Evolutionary conservation across 2,797 vertebrate genomes (phyloP).

Genomic region (Trichosurus vulpecula): DNA sequence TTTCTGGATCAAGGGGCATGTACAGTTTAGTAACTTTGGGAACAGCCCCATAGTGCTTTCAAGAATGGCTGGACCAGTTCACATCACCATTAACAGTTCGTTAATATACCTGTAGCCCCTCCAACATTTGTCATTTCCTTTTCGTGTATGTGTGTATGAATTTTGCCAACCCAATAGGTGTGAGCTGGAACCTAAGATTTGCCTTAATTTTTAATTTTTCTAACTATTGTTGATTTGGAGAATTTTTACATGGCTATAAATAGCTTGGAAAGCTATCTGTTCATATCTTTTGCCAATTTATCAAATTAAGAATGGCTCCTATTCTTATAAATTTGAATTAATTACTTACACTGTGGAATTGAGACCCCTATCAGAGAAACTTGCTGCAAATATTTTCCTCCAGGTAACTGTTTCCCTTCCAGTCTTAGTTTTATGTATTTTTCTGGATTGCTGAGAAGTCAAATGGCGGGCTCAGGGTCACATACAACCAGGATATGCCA

Average conservation of each 20-base stretch:
- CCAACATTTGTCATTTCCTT: not conserved
- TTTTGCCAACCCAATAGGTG: not conserved
- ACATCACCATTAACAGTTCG: not conserved
- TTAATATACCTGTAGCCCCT: not conserved
- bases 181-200: not conserved
- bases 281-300: not conserved
- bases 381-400: not conserved
- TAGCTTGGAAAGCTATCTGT: not conserved
- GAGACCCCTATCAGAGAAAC: not conserved
- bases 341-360: not conserved
- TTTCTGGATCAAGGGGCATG: not conserved
- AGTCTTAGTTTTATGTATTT: not conserved
- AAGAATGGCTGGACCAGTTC: not conserved
- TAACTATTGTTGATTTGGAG: not conserved
- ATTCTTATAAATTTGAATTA: not conserved
- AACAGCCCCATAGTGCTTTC: not conserved
- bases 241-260: not conserved
- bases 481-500: not conserved
- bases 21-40: not conserved
- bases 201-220: not conserved
- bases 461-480: not conserved
- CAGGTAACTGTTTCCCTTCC: not conserved
- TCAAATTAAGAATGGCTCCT: not conserved
- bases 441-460: not conserved
- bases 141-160: not conserved